Conservation (phyloP, 2,797 vertebrate species). For the Acrossocheilus wenchowensis region DNA sequence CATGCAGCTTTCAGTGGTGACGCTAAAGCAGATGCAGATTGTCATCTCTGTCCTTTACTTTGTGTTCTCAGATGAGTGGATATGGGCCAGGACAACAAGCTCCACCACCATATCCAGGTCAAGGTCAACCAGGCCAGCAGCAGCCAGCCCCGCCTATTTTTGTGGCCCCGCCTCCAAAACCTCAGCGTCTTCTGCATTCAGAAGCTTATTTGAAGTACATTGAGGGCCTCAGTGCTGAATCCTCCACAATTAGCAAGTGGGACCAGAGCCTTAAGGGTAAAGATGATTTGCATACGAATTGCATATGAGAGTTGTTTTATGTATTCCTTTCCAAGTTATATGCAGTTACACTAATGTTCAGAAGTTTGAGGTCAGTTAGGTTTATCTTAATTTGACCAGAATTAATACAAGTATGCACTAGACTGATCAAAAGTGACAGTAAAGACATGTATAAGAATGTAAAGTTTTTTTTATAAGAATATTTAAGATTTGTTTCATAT, state of each 20-base stretch:
- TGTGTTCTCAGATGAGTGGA: constrained; percentile 84
- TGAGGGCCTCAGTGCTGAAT: constrained; percentile 93
- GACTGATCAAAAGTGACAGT: background rate
- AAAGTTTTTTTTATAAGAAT: background rate
- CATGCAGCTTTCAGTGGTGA: background rate
- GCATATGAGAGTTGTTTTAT: background rate
- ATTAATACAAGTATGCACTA: background rate
- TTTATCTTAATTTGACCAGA: background rate
- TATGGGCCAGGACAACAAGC: constrained; percentile 91
- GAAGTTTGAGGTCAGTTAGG: background rate
- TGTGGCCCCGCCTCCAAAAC: constrained; percentile 95
- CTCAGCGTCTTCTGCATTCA: constrained; percentile 95
- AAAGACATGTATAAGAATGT: background rate
- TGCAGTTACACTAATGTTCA: background rate
- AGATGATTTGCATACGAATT: background rate
- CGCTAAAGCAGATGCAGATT: background rate
- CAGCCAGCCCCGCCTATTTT: constrained; percentile 94
- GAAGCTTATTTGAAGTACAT: constrained; percentile 99
- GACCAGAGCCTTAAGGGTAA: constrained; percentile 95
- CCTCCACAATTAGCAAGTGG: constrained; percentile 95
- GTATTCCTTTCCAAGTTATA: background rate
- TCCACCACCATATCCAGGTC: constrained; percentile 95
- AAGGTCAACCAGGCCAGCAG: constrained; percentile 86
- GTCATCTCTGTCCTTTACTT: constrained; percentile 6
- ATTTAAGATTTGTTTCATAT: background rate